These are phyloP conservation scores for Piaya cayana DNA, from an alignment of 2,113 vertebrate genomes.

Conservation along the genomic window DNA sequence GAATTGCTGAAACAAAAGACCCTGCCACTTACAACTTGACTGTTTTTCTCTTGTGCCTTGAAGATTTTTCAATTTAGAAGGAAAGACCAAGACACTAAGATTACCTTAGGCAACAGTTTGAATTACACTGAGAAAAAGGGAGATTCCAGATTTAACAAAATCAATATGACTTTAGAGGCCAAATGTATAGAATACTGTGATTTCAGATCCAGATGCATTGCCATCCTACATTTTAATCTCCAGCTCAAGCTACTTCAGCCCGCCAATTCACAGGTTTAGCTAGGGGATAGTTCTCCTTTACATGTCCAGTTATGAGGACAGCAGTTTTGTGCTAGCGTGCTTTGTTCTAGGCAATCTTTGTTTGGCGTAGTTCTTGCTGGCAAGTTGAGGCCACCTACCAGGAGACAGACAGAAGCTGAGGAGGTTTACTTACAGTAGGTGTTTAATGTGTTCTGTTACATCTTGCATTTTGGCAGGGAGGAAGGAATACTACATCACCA, in stretches of 20 bases:
- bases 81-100: neutral
- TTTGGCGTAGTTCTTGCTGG: neutral
- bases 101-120: neutral
- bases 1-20: neutral
- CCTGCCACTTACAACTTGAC: neutral
- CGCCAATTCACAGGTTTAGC: neutral
- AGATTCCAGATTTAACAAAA: neutral
- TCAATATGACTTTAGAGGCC: neutral
- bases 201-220: neutral
- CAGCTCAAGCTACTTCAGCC: neutral
- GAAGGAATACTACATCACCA: neutral
- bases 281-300: neutral
- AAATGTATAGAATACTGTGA: neutral
- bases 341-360: neutral
- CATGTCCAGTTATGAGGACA: neutral
- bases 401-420: neutral
- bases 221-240: neutral
- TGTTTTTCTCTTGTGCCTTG: neutral
- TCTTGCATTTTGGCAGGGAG: neutral
- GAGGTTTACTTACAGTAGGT: neutral
- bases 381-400: neutral
- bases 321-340: neutral
- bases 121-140: neutral
- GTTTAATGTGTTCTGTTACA: neutral
- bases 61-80: neutral